phyloP scores from a whole-genome alignment of 2,888 invertebrate genomes.

The Erebia ligea region DNA sequence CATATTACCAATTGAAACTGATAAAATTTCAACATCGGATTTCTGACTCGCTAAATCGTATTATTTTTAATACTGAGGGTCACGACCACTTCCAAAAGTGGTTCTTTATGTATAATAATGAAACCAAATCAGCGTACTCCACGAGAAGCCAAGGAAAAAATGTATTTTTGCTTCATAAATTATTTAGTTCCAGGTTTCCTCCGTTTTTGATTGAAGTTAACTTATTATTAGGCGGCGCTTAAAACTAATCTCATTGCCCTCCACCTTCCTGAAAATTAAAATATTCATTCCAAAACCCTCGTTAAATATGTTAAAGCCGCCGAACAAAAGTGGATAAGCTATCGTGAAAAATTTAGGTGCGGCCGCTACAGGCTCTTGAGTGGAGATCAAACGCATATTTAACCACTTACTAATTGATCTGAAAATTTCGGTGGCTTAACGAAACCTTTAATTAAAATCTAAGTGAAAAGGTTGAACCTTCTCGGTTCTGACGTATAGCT shows the following conservation, averaged over 20 bases:
- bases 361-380: constrained; percentile 63
- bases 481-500: too few relatives aligned
- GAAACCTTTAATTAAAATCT: constrained; percentile 36
- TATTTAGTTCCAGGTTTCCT: background rate
- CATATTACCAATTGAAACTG: constrained; percentile 1
- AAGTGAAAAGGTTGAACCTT: too few relatives aligned
- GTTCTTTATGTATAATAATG: too few relatives aligned
- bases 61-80: background rate
- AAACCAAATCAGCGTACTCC: too few relatives aligned
- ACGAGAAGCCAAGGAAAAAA: background rate
- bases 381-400: constrained; percentile 70
- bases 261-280: constrained; percentile 55
- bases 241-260: constrained; percentile 46
- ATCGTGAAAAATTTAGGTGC: constrained; percentile 72
- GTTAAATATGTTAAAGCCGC: constrained; percentile 74
- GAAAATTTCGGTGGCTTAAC: constrained; percentile 59
- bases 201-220: background rate
- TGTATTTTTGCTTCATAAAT: background rate
- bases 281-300: constrained; percentile 63
- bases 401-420: constrained; percentile 70
- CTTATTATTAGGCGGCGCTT: constrained; percentile 38
- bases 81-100: background rate
- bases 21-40: background rate
- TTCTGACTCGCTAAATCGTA: background rate
- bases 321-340: constrained; percentile 77